phyloP scores from a whole-genome alignment of 2,888 invertebrate species.

The Ditula angustiorana region DNA sequence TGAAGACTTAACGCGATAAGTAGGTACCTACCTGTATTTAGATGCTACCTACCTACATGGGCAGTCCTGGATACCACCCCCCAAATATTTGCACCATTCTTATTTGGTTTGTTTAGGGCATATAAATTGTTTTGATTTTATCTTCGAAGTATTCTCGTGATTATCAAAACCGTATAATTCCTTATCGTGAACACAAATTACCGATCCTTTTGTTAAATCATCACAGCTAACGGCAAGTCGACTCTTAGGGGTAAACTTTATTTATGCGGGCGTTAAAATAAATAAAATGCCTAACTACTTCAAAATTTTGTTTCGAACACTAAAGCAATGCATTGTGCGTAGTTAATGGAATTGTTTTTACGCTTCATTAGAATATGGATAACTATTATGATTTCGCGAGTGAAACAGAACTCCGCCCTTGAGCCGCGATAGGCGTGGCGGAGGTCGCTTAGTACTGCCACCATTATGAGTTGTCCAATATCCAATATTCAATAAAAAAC shows the following conservation, averaged over 20 bases:
- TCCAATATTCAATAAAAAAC: slow-evolving; percentile 15
- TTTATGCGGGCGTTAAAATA: slow-evolving; percentile 23
- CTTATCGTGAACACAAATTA: slow-evolving; percentile 61
- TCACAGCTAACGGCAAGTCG: slow-evolving; percentile 44
- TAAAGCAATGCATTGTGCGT: too few species aligned
- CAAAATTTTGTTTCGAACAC: too few species aligned
- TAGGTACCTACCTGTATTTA: too few species aligned
- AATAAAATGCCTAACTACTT: background rate
- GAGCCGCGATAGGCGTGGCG: slow-evolving; percentile 23
- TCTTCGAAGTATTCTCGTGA: background rate
- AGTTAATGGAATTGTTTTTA: too few species aligned
- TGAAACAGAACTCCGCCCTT: slow-evolving; percentile 29
- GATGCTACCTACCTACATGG: too few species aligned
- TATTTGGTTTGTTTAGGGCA: background rate
- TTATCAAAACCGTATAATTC: slow-evolving; percentile 46
- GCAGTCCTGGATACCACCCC: too few species aligned
- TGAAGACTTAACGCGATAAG: too few species aligned
- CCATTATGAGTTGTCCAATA: slow-evolving; percentile 9
- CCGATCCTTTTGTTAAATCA: slow-evolving; percentile 50
- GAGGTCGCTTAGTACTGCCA: slow-evolving; percentile 8
- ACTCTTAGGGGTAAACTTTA: slow-evolving; percentile 48
- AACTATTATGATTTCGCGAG: slow-evolving; percentile 4
- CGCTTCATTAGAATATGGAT: background rate
- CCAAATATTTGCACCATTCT: background rate
- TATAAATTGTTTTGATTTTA: background rate